These are phyloP conservation scores for Ictalurus punctatus DNA, from an alignment of 2,113 vertebrate species.

Conservation along the genomic window DNA sequence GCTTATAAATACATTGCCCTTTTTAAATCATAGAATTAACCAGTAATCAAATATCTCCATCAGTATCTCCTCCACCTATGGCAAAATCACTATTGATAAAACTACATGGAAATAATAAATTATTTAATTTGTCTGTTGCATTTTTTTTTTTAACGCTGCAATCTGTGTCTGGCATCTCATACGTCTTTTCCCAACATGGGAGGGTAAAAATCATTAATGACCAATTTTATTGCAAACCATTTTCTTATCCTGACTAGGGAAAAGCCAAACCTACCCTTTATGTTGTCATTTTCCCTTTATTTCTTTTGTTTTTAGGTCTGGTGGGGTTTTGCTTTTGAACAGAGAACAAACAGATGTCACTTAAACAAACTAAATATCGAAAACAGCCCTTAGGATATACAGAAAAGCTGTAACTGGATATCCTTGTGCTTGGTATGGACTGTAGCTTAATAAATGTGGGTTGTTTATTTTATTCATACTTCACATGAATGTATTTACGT, in stretches of 20 bases:
- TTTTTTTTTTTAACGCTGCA: background rate
- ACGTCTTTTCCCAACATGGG: background rate
- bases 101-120: background rate
- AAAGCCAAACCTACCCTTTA: background rate
- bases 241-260: background rate
- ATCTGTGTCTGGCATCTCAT: background rate
- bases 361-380: background rate
- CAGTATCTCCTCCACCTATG: background rate
- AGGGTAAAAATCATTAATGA: background rate
- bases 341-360: background rate
- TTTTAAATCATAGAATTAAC: background rate
- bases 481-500: background rate
- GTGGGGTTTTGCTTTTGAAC: background rate
- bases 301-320: background rate
- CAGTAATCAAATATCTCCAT: too few relatives aligned
- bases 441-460: background rate
- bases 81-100: background rate
- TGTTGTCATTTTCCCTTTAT: background rate
- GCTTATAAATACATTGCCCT: background rate
- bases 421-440: background rate
- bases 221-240: background rate
- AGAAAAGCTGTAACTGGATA: background rate
- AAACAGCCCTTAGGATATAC: background rate
- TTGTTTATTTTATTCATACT: background rate
- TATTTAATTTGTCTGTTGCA: background rate